Evolutionary conservation across 2,113 vertebrate genomes (phyloP).

Genomic region (Poecile atricapillus): DNA sequence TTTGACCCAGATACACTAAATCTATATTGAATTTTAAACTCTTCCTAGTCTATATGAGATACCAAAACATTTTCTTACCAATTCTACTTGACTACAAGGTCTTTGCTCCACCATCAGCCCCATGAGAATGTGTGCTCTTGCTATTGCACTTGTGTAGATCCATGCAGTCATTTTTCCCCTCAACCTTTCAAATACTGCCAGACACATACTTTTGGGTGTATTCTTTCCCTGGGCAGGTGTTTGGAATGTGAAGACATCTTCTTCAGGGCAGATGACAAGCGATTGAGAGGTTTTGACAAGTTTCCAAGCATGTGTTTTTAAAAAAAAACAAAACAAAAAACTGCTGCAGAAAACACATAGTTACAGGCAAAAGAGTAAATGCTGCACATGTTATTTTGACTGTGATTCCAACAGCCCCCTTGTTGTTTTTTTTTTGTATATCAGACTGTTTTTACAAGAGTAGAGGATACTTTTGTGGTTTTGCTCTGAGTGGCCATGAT

Average conservation of each 20-base stretch:
- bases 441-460: not conserved
- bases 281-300: not conserved
- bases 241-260: not conserved
- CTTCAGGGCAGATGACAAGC: not conserved
- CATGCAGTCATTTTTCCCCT: not conserved
- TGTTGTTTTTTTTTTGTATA: not conserved
- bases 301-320: not conserved
- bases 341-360: not conserved
- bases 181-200: not conserved
- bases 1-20: not conserved
- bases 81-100: not conserved
- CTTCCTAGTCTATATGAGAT: not conserved
- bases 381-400: not conserved
- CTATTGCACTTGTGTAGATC: not conserved
- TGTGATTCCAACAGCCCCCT: not conserved
- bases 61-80: not conserved
- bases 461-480: not conserved
- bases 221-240: not conserved
- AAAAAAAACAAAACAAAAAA: not conserved
- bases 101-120: not conserved
- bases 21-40: not conserved
- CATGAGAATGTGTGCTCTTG: not conserved
- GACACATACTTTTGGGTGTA: not conserved
- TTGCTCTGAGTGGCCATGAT: not conserved
- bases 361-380: not conserved